Base-by-base conservation (phyloP, 2,797 vertebrate genomes). In the Brachymystax lenok region DNA sequence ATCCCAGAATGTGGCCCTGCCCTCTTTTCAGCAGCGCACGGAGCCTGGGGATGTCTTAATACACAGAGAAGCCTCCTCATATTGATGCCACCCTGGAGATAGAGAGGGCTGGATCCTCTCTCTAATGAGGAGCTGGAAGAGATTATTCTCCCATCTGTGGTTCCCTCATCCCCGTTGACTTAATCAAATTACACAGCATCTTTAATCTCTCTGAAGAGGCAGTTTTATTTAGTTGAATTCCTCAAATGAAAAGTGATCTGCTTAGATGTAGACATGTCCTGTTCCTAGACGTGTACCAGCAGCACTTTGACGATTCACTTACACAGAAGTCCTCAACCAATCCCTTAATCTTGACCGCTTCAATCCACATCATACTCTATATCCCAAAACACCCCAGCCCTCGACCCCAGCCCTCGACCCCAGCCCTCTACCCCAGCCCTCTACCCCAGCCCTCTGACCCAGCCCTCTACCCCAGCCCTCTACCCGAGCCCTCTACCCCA, bases 131-230 rank as follows among this genome's bases (percentile, higher is more conserved):
- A 85, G 83, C 83, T 91, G 86, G 84, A 93, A 93, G 90, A 92
- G 91, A 91, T 92, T 92, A 91, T 93, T 93, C 90, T 88, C 28
- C 91, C 93, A 94, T 93, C 91, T 93, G 90, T 89, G 91, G 85
- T 87, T 86, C 83, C 84, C 83, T 90, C 83, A 5, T 90, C 90
- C 87, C 82, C 88, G 86, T 90, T 92, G 85, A 80, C 85, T 88
- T 93, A 91, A 93, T 93, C 88, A 94, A 94, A 91, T 92, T 91
- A 91, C 92, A 91, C 82, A 87, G 86, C 87, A 87, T 91, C 90
- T 92, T 92, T 93, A 93, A 94, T 93, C 91, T 92, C 84, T 83
- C 89, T 92, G 87, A 91, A 92, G 92, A 91, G 88, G 84, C 91
- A 75, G 88, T 91, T 91, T 91, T 91, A 93, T 92, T 90, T 92